These are phyloP conservation scores for Butorides virescens DNA, from an alignment of 2,113 vertebrate species.

Conservation along the genomic window DNA sequence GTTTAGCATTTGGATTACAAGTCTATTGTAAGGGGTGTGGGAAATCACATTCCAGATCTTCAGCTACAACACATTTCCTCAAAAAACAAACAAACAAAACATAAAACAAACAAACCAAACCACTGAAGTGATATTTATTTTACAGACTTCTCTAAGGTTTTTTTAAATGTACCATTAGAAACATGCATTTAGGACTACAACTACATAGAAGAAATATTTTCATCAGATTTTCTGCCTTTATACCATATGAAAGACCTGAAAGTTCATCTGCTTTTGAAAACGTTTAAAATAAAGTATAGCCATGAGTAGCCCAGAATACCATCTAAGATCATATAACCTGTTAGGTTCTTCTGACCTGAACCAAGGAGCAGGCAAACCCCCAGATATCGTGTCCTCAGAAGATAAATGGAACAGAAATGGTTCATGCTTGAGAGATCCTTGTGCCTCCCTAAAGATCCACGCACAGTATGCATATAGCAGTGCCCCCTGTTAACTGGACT, in stretches of 20 bases:
- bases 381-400: not conserved
- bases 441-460: not conserved
- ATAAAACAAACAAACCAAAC: too few species aligned
- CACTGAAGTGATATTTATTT: rapidly evolving
- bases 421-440: not conserved
- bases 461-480: rapidly evolving
- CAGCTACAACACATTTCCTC: not conserved
- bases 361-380: not conserved
- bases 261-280: not conserved
- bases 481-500: rapidly evolving
- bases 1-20: not conserved
- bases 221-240: not conserved
- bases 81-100: not conserved
- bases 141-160: not conserved
- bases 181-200: not conserved
- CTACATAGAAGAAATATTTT: not conserved
- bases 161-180: not conserved
- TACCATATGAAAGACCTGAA: not conserved
- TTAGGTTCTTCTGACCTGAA: not conserved
- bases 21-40: not conserved
- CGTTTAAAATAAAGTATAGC: not conserved
- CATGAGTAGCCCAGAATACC: not conserved
- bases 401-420: not conserved
- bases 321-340: rapidly evolving
- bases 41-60: not conserved